Base-by-base conservation (phyloP, 2,888 invertebrate genomes). In the Scotopteryx bipunctaria region DNA sequence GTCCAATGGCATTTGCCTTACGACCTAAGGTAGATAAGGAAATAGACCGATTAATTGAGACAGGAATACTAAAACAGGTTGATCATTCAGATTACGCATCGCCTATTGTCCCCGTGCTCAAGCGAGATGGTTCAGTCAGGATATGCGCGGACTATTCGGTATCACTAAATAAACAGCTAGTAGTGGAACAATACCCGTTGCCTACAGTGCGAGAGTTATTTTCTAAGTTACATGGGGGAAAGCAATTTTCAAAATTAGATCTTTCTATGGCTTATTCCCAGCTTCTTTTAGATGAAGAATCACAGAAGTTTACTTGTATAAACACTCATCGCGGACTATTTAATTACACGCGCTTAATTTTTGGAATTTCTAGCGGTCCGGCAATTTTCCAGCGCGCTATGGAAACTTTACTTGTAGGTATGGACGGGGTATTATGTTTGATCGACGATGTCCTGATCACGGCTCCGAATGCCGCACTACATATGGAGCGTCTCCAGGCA, bases 1-100 rank as follows among this genome's bases (percentile, higher is more conserved):
- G 69, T 5, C 35, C 62, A 8, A 56, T 68, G 17, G 66, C 69
- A 5, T 70, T 68, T 27, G 67, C 69, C 8, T 48, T 66, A 13
- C 59, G 53, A 46, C 46, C 53, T 6, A 64, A 58, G 38, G 64
- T 71, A 9, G 65, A 67, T 33, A 59, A 47, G 47, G 69, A 64
- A 47, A 14, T 61, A 33, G 53, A 58, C 11, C 19, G 61, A 0
- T 48, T 69, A 27, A 53, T 55, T 1, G 17, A 19, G 2, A 47
- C 57, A 44, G 64, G 61, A n/a, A 61, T 74, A 5, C 40, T 70
- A 9, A 50, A 53, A 1, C 64, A 63, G 1, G 59, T 69, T 0
- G 38, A 53, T 14, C 32, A 47, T 41, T 53, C 61, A 8, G 27
- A 58, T 5, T 64, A 59, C 42, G 63, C 61, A 1, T 61, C 66